Conservation (phyloP, 2,888 invertebrate species). For the Meta bourneti region DNA sequence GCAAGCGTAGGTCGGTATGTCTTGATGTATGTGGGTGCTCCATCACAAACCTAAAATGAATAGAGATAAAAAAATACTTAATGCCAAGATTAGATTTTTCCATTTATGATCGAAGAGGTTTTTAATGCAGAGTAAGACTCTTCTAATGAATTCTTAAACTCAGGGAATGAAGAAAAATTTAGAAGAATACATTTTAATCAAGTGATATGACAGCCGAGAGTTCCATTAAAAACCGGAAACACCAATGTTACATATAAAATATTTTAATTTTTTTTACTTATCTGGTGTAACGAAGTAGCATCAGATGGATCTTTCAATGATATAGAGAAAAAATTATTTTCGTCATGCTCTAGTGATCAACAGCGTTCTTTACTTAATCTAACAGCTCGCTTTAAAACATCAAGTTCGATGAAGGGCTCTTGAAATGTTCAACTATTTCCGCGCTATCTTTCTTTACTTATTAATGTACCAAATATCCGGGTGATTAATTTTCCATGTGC, state of each 20-base stretch:
- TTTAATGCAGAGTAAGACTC: not conserved
- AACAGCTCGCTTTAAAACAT: too few relatives aligned
- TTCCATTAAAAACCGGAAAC: not conserved
- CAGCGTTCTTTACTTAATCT: too few relatives aligned
- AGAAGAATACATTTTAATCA: not conserved
- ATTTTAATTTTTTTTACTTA: not conserved
- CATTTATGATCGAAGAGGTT: not conserved
- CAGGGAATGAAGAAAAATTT: not conserved
- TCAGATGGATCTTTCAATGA: not conserved
- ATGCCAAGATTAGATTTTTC: not conserved
- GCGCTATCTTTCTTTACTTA: too few relatives aligned
- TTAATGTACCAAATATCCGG: too few relatives aligned
- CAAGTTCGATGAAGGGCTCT: too few relatives aligned
- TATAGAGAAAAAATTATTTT: too few relatives aligned
- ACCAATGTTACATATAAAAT: not conserved
- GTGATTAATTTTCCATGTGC: too few relatives aligned
- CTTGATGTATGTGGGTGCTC: not conserved
- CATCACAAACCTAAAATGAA: not conserved
- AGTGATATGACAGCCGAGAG: not conserved
- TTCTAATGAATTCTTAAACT: not conserved
- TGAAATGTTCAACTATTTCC: too few relatives aligned
- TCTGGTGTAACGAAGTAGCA: not conserved
- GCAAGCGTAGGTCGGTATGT: not conserved
- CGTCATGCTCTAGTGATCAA: too few relatives aligned
- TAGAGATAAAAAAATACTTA: not conserved